Evolutionary conservation across 2,888 invertebrate species (phyloP).

Genomic region (Teinopalpus imperialis): DNA sequence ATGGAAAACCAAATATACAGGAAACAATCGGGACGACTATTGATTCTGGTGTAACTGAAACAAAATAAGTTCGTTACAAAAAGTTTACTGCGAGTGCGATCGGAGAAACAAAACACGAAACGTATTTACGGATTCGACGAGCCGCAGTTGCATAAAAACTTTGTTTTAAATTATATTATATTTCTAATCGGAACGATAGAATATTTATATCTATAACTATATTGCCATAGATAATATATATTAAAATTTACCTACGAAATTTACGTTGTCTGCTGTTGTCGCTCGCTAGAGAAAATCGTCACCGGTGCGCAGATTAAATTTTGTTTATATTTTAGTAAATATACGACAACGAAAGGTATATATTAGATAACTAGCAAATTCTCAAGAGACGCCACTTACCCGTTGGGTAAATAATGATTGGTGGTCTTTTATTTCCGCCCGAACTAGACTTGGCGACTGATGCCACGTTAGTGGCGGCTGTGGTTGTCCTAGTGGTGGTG

Average conservation of each 20-base stretch:
- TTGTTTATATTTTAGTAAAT: too few species aligned
- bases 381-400: too few species aligned
- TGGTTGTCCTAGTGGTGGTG: slow-evolving; percentile 43
- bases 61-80: slow-evolving; percentile 36
- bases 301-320: too few species aligned
- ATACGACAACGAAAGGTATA: too few species aligned
- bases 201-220: too few species aligned
- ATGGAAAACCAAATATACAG: slow-evolving; percentile 94
- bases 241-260: too few species aligned
- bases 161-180: too few species aligned
- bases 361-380: too few species aligned
- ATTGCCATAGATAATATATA: too few species aligned
- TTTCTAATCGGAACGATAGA: too few species aligned
- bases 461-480: slow-evolving; percentile 44
- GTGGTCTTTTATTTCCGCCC: slow-evolving; percentile 85
- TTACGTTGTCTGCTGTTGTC: too few species aligned
- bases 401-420: slow-evolving; percentile 87
- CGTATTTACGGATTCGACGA: background rate
- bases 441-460: slow-evolving; percentile 53
- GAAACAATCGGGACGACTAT: slow-evolving; percentile 94
- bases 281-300: too few species aligned
- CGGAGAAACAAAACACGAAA: background rate
- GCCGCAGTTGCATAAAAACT: background rate
- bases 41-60: slow-evolving; percentile 92
- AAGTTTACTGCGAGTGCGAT: background rate